Evolutionary conservation across 2,113 vertebrate genomes (phyloP), one percentile per base, ranked within the genome.

Genomic region (Chlamydotis undulata): DNA sequence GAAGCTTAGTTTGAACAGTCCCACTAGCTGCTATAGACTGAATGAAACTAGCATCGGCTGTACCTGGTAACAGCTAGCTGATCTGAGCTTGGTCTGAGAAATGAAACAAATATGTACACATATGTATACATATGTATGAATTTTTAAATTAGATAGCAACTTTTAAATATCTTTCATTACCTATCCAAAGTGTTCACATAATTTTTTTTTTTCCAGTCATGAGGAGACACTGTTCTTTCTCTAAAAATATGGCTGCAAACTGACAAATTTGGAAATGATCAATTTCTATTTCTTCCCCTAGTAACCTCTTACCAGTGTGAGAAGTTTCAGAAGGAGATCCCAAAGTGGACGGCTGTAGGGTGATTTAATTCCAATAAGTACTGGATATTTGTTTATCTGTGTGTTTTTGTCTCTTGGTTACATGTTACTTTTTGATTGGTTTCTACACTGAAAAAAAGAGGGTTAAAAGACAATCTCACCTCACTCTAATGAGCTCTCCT

Each of bases 201-300:
- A 1, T 25, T 82, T 65, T 75, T 16, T 16, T 21, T 85, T 71
- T 85, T 71, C n/a, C 47, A 75, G 0, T 43, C 11, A 24, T 24
- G 26, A 69, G 83, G 80, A 95, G 61, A 39, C 25, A 79, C 53
- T 91, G 39, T 50, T 77, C 65, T 81, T 77, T 90, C 64, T 65
- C 79, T 90, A 52, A 52, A 75, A 92, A 92, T 83, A 69, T 93
- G 68, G 33, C 74, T 93, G n/a, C 69, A 91, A 95, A 93, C 68
- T 88, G 81, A 84, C 82, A 97, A 97, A 97, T 87, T 53, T 41
- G 19, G 80, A 91, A 97, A 90, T 82, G 79, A 97, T 97, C 95
- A 96, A 94, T 97, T 97, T 64, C 63, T 96, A 92, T 95, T 96
- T 97, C 92, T 96, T 96, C 87, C 83, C 77, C 90, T 64, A 37